A percentile compares a stretch with the other conserved stretches of the same genome.
phyloP scores from a whole-genome alignment of 1,140 invertebrate species.

The Drosophila orena region DNA sequence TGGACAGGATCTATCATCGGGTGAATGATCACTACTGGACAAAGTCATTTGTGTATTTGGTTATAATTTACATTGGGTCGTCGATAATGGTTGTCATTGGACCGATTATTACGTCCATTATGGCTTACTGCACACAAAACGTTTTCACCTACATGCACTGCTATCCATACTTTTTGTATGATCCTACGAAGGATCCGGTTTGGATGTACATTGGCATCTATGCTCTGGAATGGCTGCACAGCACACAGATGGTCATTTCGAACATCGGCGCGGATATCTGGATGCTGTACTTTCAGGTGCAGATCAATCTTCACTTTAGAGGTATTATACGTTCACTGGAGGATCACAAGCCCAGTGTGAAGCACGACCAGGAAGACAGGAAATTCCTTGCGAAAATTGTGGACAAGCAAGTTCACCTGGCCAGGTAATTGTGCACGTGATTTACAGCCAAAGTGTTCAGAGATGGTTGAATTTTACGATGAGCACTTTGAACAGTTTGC shows the following conservation, averaged over 20 bases:
- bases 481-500: slow-evolving; percentile 15
- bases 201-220: slow-evolving; percentile 53
- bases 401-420: slow-evolving; percentile 43
- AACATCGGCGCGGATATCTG: slow-evolving; percentile 56
- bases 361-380: slow-evolving; percentile 20
- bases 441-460: neutral
- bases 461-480: too few relatives aligned
- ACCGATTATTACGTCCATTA: slow-evolving; percentile 27
- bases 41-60: neutral
- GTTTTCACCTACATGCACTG: slow-evolving; percentile 46
- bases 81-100: slow-evolving; percentile 48
- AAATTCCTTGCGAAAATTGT: slow-evolving; percentile 48
- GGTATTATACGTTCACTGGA: slow-evolving; percentile 34
- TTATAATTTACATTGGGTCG: slow-evolving; percentile 34
- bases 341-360: slow-evolving; percentile 31
- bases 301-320: slow-evolving; percentile 64
- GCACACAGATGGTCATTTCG: slow-evolving; percentile 44
- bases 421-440: slow-evolving; percentile 30
- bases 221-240: slow-evolving; percentile 47
- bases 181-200: slow-evolving; percentile 24
- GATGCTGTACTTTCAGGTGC: slow-evolving; percentile 54
- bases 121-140: slow-evolving; percentile 1
- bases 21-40: slow-evolving; percentile 62
- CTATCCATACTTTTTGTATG: slow-evolving; percentile 48
- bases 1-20: slow-evolving; percentile 11